These are phyloP conservation scores for Naja naja DNA, from an alignment of 2,113 vertebrate genomes.

Conservation along the genomic window DNA sequence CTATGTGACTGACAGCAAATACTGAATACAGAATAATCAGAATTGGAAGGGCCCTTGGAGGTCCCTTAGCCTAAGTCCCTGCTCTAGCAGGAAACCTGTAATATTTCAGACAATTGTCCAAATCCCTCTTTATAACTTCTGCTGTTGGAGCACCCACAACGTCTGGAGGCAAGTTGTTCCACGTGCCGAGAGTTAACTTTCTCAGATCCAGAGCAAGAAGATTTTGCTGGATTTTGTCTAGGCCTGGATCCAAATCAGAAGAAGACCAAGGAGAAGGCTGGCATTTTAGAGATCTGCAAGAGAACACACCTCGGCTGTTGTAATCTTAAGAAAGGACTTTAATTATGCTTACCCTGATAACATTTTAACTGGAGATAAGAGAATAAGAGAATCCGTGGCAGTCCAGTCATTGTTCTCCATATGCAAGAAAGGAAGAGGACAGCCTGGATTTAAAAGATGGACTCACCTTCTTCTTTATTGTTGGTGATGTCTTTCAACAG, in stretches of 20 bases:
- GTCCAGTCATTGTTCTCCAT: background rate
- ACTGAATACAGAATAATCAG: too few relatives aligned
- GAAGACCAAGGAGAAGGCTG: background rate
- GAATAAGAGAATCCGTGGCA: background rate
- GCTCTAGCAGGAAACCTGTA: too few relatives aligned
- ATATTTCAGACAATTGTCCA: too few relatives aligned
- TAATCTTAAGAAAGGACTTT: background rate
- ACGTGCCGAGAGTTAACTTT: background rate
- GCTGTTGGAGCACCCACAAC: too few relatives aligned
- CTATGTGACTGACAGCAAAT: background rate
- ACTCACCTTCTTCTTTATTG: slow-evolving; percentile 76
- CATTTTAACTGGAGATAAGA: background rate
- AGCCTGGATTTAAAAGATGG: background rate
- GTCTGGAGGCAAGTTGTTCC: too few relatives aligned
- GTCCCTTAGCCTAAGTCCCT: too few relatives aligned
- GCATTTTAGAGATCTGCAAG: background rate
- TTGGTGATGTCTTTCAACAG: slow-evolving; percentile 73
- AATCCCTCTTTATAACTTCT: too few relatives aligned
- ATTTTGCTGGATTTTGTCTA: background rate
- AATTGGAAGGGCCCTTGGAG: too few relatives aligned
- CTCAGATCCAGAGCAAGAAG: background rate
- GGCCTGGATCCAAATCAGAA: background rate
- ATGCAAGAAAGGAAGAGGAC: background rate
- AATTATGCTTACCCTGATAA: background rate
- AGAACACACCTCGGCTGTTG: background rate